A percentile compares a stretch with the other conserved stretches of the same genome.
These are phyloP conservation scores for Sarcophaga subvicina DNA, from an alignment of 2,888 invertebrate genomes.

Conservation along the genomic window DNA sequence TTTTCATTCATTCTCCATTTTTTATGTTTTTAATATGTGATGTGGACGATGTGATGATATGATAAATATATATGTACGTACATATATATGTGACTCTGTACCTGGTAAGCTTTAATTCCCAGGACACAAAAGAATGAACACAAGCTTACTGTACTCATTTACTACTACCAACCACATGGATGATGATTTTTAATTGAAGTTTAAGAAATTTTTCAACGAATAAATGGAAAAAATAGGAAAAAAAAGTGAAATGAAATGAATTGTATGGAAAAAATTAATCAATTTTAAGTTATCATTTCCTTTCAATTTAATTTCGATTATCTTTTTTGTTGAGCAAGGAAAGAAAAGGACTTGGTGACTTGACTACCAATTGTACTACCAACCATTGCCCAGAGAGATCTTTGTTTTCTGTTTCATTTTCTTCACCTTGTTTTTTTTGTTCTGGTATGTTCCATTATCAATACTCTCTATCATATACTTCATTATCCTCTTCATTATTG, in stretches of 20 bases:
- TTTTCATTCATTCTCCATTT: no score
- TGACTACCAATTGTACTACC: constrained; percentile 11
- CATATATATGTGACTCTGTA: no score
- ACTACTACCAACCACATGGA: no score
- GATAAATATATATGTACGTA: no score
- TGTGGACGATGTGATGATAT: no score
- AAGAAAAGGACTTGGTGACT: not conserved
- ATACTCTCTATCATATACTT: constrained; percentile 33
- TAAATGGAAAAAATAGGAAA: not conserved
- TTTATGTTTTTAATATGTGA: no score
- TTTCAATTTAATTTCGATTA: constrained; percentile 53
- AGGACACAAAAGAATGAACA: no score
- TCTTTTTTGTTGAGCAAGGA: constrained; percentile 1
- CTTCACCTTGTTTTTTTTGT: not conserved
- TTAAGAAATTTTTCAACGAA: not conserved
- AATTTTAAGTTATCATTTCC: constrained; percentile 63
- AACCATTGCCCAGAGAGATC: not conserved
- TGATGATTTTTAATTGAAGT: constrained; percentile 23
- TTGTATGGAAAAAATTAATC: constrained; percentile 63
- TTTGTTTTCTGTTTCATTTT: constrained; percentile 15
- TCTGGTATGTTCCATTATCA: not conserved
- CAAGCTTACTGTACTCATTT: no score
- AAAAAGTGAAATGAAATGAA: constrained; percentile 45
- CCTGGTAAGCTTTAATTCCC: no score
- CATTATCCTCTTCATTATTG: constrained; percentile 15